Evolutionary conservation across 2,113 vertebrate species (phyloP).

Genomic region (Meleagris gallopavo): DNA sequence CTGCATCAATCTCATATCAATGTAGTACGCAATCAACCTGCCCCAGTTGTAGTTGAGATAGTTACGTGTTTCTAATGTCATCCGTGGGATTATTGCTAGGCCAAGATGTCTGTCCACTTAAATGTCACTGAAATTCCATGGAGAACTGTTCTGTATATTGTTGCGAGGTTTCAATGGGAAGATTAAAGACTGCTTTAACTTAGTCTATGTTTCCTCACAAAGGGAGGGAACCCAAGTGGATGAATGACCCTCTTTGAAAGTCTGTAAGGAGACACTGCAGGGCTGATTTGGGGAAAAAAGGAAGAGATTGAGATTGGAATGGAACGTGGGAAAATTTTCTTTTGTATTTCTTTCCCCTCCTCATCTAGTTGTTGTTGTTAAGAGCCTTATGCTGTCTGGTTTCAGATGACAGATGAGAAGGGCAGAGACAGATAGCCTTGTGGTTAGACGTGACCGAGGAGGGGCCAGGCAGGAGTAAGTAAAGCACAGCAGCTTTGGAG

Average conservation of each 20-base stretch:
- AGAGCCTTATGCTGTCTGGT: neutral
- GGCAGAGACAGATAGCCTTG: neutral
- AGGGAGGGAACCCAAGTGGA: neutral
- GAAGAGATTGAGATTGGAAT: neutral
- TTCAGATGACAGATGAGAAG: neutral
- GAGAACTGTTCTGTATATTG: neutral
- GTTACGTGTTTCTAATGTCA: neutral
- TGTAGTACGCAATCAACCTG: fast-evolving
- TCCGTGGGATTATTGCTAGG: neutral
- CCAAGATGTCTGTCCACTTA: neutral
- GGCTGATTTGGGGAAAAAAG: neutral
- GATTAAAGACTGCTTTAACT: neutral
- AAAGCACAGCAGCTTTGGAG: neutral
- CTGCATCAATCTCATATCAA: neutral
- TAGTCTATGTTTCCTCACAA: neutral
- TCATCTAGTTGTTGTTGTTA: neutral
- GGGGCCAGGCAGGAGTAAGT: neutral
- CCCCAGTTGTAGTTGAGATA: neutral
- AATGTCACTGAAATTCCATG: neutral
- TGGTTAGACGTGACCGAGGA: neutral
- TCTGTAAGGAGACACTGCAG: neutral
- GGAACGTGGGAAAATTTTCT: neutral
- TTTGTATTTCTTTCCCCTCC: neutral
- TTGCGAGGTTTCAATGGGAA: neutral
- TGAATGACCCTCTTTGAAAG: neutral